Evolutionary conservation across 2,797 vertebrate genomes (phyloP).

Genomic region (Aeoliscus strigatus): DNA sequence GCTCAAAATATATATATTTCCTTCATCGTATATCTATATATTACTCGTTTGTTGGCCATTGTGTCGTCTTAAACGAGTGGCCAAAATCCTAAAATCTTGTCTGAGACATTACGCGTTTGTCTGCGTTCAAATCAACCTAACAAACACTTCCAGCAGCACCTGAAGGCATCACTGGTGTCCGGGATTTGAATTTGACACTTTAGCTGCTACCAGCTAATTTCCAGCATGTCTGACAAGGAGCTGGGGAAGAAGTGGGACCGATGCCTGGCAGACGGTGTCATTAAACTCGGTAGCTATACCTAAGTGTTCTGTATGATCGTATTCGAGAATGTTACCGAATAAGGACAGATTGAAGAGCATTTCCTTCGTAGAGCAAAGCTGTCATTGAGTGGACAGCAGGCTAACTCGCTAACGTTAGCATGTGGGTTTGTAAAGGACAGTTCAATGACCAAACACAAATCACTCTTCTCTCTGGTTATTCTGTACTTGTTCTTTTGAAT

Average conservation of each 20-base stretch:
- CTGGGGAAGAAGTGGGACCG: conserved; percentile 77
- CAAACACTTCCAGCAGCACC: background rate
- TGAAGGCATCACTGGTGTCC: conserved; percentile 37
- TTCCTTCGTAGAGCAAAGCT: conserved; percentile 12
- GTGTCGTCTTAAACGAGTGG: no score
- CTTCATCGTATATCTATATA: no score
- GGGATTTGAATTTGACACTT: conserved; percentile 32
- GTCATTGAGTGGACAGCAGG: conserved; percentile 54
- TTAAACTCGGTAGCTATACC: conserved; percentile 74
- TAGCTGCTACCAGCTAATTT: conserved; percentile 40
- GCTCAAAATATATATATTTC: no score
- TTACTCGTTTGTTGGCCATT: no score
- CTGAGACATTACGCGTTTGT: accelerated
- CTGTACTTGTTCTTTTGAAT: no score
- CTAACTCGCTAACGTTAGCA: conserved; percentile 58
- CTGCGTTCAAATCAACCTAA: accelerated
- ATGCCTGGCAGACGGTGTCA: conserved; percentile 72
- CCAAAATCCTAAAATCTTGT: no score
- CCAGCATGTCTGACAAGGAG: conserved; percentile 77
- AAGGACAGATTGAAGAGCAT: background rate
- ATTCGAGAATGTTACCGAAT: background rate
- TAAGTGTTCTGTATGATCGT: background rate
- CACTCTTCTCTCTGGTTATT: no score
- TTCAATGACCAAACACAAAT: conserved; percentile 4
- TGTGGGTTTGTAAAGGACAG: conserved; percentile 56